Conservation (phyloP, 2,113 vertebrate species). For the Siphamia tubifer region DNA sequence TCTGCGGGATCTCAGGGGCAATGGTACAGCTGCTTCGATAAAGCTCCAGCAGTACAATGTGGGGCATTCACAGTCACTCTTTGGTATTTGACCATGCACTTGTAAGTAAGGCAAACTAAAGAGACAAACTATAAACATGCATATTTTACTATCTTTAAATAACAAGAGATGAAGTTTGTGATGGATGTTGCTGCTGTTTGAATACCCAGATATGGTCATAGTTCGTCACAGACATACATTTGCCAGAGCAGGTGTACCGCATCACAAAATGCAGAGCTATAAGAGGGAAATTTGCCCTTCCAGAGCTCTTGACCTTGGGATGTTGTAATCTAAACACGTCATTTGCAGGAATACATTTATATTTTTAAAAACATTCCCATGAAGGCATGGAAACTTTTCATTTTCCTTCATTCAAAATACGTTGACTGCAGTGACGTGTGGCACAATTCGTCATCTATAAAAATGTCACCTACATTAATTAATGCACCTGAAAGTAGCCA, state of each 20-base stretch:
- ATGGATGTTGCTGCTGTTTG: not conserved
- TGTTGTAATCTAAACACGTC: too few species aligned
- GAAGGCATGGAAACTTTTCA: not conserved
- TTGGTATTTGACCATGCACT: constrained; percentile 15
- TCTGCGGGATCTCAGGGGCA: constrained; percentile 28
- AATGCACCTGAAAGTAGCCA: not conserved
- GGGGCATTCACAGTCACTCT: constrained; percentile 9
- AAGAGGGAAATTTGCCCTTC: not conserved
- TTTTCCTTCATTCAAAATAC: not conserved
- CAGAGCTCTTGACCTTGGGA: not conserved
- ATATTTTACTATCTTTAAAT: not conserved
- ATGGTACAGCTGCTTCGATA: constrained; percentile 40
- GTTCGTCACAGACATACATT: not conserved
- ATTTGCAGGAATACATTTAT: not conserved
- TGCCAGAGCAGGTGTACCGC: not conserved
- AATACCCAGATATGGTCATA: not conserved
- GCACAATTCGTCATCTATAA: not conserved
- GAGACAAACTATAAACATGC: not conserved
- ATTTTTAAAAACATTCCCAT: not conserved
- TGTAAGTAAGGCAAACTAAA: constrained; percentile 3
- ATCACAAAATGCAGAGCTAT: not conserved
- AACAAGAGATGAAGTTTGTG: not conserved
- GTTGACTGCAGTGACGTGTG: not conserved
- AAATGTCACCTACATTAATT: not conserved
- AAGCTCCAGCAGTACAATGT: constrained; percentile 23